Evolutionary conservation across 2,113 vertebrate genomes (phyloP).

Genomic region (Pachyramphus minor): DNA sequence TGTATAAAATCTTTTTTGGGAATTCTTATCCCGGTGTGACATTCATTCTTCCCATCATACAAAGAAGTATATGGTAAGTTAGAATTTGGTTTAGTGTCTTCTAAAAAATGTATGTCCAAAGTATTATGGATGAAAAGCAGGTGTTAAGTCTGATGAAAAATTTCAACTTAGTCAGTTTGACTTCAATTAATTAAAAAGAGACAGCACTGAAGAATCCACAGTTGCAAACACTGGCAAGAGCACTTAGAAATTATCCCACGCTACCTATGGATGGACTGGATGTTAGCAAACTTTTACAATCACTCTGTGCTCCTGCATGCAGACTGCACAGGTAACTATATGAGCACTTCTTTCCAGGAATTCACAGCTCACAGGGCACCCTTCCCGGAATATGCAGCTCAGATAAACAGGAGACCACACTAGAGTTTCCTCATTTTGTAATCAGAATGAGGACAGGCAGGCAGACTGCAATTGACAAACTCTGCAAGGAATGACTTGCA

Average conservation of each 20-base stretch:
- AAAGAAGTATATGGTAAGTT: background rate
- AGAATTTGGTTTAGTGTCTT: background rate
- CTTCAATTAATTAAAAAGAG: background rate
- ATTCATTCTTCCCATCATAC: background rate
- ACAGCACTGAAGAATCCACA: background rate
- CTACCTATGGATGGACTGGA: accelerated
- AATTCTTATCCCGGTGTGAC: background rate
- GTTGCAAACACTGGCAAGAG: background rate
- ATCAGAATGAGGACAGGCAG: background rate
- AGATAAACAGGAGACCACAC: background rate
- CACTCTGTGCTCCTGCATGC: background rate
- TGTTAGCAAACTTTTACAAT: background rate
- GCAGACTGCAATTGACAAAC: background rate
- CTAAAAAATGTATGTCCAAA: background rate
- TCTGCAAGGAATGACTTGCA: background rate
- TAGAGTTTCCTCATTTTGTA: background rate
- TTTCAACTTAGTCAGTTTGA: background rate
- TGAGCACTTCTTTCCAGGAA: background rate
- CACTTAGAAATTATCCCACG: background rate
- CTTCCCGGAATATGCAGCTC: background rate
- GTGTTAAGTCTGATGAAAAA: background rate
- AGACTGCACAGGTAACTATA: background rate
- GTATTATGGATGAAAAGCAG: background rate
- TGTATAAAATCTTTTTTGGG: background rate
- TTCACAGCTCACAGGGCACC: background rate